Base-by-base conservation (phyloP, 2,888 invertebrate genomes). In the Hybos culiciformis region DNA sequence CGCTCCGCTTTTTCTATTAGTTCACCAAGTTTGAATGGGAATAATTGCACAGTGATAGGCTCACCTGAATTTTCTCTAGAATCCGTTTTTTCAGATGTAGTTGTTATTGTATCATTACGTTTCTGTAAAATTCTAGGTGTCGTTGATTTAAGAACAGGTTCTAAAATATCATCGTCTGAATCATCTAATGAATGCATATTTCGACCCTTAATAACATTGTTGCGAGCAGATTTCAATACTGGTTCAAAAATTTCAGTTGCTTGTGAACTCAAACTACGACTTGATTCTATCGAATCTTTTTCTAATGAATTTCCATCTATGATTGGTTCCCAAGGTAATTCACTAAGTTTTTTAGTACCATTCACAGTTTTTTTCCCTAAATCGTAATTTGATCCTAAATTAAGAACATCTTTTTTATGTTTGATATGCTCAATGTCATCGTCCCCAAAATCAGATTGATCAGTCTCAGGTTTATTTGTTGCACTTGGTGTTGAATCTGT, bases 1-100 rank as follows among this genome's bases (percentile, higher is more conserved):
- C 78, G 72, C 56, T 87, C 87, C 0, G 86, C 87, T 52, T 84
- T 77, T 31, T 85, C 81, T 37, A 88, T 74, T 61, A 88, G 77
- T 5, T 80, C 79, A 1, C 83, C 83, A 3, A 87, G 63, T 24
- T 83, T 71, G 49, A 83, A 80, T 0, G 87, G 87, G 34, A 88
- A 66, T 55, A 84, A 75, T 59, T 88, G 87, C 1, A 87, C 83
- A 1, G 80, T 83, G 44, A 76, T 23, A 48, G 43, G 9, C 49
- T 52, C 18, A 47, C 42, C 32, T n/a, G n/a, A n/a, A n/a, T n/a
- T 48, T 49, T 24, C 46, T 53, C 15, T 38, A 42, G 44, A 31
- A 33, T 39, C 41, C 8, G 46, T 44, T n/a, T n/a, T n/a, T 33
- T 41, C 41, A 43, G 57, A 41, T 9, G 26, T 42, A 1, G 69